Percentiles rank a stretch among this genome's conserved stretches.
phyloP scores from a whole-genome alignment of 53 echinoderm and acorn worm genomes.

The Echinarachnius parma region DNA sequence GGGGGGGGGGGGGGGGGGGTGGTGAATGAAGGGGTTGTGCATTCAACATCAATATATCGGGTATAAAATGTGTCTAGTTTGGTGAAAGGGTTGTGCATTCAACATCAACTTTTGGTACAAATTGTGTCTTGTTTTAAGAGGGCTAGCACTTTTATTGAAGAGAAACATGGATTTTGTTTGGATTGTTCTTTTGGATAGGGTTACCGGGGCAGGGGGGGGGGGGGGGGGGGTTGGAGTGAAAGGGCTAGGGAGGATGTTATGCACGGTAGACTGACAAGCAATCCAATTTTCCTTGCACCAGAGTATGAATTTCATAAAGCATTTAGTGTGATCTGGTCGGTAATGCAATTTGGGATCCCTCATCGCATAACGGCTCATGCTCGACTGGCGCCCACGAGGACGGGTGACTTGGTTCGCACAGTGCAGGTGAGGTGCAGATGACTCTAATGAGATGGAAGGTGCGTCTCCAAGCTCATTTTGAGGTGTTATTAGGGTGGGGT shows the following conservation, averaged over 20 bases:
- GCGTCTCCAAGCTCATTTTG: too few species aligned
- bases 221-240: neutral
- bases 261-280: constrained; percentile 5
- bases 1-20: too few species aligned
- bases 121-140: too few species aligned
- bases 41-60: too few species aligned
- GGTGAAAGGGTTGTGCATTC: too few species aligned
- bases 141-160: too few species aligned
- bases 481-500: too few species aligned
- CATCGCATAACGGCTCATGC: constrained; percentile 34
- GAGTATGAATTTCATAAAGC: constrained; percentile 43
- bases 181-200: neutral
- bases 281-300: constrained; percentile 27
- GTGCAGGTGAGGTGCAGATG: constrained; percentile 8
- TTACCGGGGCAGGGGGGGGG: neutral
- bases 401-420: constrained; percentile 37
- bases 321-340: constrained; percentile 18
- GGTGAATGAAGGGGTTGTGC: too few species aligned
- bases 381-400: constrained; percentile 7
- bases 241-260: neutral
- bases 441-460: neutral
- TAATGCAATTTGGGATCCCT: constrained; percentile 35
- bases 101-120: too few species aligned
- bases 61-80: too few species aligned
- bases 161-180: too few species aligned